Base-by-base conservation (phyloP, 2,888 invertebrate species). In the Plebejus argus region DNA sequence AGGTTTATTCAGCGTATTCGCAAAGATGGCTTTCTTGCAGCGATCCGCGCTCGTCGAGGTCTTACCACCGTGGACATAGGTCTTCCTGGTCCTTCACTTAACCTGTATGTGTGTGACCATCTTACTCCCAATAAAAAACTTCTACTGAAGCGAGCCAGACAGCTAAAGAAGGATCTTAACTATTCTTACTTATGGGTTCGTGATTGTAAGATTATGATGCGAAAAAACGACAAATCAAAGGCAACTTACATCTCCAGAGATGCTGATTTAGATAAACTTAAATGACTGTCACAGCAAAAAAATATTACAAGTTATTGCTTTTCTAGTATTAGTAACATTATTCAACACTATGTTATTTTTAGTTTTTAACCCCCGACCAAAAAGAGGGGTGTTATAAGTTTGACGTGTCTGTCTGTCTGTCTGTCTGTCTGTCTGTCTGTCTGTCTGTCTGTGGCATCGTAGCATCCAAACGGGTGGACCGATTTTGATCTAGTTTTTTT, bases 161-260 rank as follows among this genome's bases (percentile, higher is more conserved):
- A 23, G 15, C 1, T 66, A n/a, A 66, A 66, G 23, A 66, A 23
- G 28, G 28, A 66, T 33, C 28, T 66, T 5, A 70, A 70, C 33
- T 70, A 70, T 15, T 33, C 70, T 28, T 70, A 28, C 33, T 18
- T 70, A 23, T 70, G 70, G 18, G 18, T 70, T 28, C 70, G 70
- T 70, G 70, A 70, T 12, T 28, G 70, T 28, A 70, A 70, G 15
- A 70, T 70, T 18, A 70, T 70, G 70, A 70, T 70, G 70, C 28
- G 70, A 12, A 70, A 70, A 33, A 70, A 28, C 3, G 28, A 70
- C 5, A 70, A 28, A 33, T 70, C 70, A 28, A 28, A 70, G 33
- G 28, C 70, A 18, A 70, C 28, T 23, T 70, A 70, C 18, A 70
- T 28, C 3, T 70, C 70, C 5, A 70, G 12, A 70, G 70, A 70